These are phyloP conservation scores for Excalfactoria chinensis DNA, from an alignment of 2,113 vertebrate species.

Conservation along the genomic window DNA sequence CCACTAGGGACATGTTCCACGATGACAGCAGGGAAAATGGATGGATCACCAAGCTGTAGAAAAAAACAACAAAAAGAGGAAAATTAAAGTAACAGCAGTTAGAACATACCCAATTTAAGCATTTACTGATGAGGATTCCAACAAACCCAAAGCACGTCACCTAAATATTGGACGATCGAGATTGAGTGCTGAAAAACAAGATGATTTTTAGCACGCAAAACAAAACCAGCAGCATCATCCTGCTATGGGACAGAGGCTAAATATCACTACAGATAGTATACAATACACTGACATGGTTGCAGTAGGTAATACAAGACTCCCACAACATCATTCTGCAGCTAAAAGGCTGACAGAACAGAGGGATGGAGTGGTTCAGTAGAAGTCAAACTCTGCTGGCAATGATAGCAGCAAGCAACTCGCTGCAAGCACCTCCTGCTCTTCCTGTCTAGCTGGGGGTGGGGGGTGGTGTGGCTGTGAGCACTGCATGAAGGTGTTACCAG, in stretches of 20 bases:
- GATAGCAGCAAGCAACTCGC: not conserved
- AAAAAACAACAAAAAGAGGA: not conserved
- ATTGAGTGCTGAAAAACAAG: not conserved
- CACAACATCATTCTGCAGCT: not conserved
- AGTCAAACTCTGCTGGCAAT: not conserved
- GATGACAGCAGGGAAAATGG: constrained; percentile 91
- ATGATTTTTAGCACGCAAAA: not conserved
- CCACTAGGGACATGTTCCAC: constrained; percentile 92
- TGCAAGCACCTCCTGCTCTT: not conserved
- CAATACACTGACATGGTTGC: not conserved
- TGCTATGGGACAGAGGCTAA: not conserved
- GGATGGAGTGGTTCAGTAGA: not conserved
- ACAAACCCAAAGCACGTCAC: not conserved
- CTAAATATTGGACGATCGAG: not conserved
- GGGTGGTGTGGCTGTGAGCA: not conserved
- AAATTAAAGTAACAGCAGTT: not conserved
- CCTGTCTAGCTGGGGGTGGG: not conserved
- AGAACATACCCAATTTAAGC: not conserved
- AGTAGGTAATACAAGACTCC: not conserved
- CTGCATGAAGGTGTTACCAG: not conserved
- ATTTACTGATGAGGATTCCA: not conserved
- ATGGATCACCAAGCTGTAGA: constrained; percentile 83
- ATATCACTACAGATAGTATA: not conserved
- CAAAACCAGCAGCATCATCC: not conserved
- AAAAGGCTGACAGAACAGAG: not conserved